Evolutionary conservation across 2,797 vertebrate species (phyloP).

Genomic region (Craterocephalus amniculus): DNA sequence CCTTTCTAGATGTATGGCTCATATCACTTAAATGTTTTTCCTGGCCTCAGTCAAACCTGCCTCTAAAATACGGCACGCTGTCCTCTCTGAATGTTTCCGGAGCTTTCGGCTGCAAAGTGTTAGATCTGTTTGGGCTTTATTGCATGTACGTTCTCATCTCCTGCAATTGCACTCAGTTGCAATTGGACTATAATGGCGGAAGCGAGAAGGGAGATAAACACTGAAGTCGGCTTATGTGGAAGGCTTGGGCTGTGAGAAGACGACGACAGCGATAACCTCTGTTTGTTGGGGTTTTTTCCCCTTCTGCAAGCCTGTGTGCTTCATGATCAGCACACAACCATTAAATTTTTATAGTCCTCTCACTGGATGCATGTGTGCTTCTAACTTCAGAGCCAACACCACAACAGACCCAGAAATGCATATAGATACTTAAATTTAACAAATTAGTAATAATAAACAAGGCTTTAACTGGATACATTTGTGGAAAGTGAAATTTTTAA

Average conservation of each 20-base stretch:
- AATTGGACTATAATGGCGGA: slow-evolving; percentile 54
- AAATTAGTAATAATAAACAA: neutral
- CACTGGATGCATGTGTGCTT: slow-evolving; percentile 39
- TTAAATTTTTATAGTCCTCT: slow-evolving; percentile 60
- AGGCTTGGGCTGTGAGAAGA: slow-evolving; percentile 53
- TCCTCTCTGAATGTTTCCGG: slow-evolving; percentile 37
- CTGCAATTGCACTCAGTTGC: slow-evolving; percentile 46
- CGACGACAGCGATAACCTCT: slow-evolving; percentile 55
- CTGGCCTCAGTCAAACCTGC: slow-evolving; percentile 47
- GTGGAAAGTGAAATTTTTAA: too few relatives aligned
- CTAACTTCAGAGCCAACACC: slow-evolving; percentile 28
- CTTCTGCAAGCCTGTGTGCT: slow-evolving; percentile 37
- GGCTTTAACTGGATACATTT: neutral
- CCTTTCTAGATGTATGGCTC: slow-evolving; percentile 64
- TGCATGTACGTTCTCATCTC: slow-evolving; percentile 38
- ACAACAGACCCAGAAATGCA: slow-evolving; percentile 39
- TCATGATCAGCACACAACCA: slow-evolving; percentile 51
- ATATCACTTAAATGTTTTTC: slow-evolving; percentile 66
- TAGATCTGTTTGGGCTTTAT: slow-evolving; percentile 41
- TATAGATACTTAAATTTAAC: neutral
- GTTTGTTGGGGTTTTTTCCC: slow-evolving; percentile 40
- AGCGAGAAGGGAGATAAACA: slow-evolving; percentile 32
- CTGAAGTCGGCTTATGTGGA: slow-evolving; percentile 30
- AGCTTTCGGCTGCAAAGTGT: slow-evolving; percentile 22
- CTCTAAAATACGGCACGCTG: slow-evolving; percentile 58